Evolutionary conservation across 2,888 invertebrate genomes (phyloP).

Genomic region (Macrosoma leucophasiata): DNA sequence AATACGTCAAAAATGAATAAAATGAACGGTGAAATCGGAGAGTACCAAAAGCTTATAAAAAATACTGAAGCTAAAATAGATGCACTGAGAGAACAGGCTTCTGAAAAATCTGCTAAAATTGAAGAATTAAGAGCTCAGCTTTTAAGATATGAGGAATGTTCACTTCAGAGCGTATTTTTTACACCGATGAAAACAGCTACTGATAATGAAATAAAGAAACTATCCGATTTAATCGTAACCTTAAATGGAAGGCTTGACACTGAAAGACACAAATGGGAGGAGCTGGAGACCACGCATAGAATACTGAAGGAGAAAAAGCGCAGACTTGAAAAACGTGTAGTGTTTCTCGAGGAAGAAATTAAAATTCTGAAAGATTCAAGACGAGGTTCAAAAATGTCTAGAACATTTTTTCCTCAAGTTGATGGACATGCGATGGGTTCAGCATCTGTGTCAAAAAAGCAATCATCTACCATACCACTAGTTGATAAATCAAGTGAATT

Average conservation of each 20-base stretch:
- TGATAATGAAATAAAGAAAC: slow-evolving; percentile 77
- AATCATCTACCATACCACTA: slow-evolving; percentile 39
- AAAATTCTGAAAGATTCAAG: slow-evolving; percentile 40
- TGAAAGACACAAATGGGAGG: slow-evolving; percentile 76
- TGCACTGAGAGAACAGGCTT: slow-evolving; percentile 59
- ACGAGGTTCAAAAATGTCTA: slow-evolving; percentile 46
- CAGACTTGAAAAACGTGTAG: slow-evolving; percentile 46
- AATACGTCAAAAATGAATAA: slow-evolving; percentile 67
- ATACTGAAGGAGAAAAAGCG: slow-evolving; percentile 72
- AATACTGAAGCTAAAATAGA: slow-evolving; percentile 70
- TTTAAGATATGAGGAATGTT: slow-evolving; percentile 62
- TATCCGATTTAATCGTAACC: slow-evolving; percentile 75
- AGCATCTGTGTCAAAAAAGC: slow-evolving; percentile 35
- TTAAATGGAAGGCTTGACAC: slow-evolving; percentile 74
- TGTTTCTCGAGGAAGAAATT: slow-evolving; percentile 42
- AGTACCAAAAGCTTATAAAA: slow-evolving; percentile 55
- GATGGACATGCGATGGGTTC: slow-evolving; percentile 27
- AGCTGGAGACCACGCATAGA: slow-evolving; percentile 71
- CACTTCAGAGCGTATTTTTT: slow-evolving; percentile 65
- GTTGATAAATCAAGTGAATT: slow-evolving; percentile 46
- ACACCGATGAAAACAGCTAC: slow-evolving; percentile 73
- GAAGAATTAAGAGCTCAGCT: slow-evolving; percentile 64
- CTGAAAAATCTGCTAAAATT: slow-evolving; percentile 63
- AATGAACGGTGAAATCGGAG: slow-evolving; percentile 54
- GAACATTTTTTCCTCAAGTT: slow-evolving; percentile 39